Evolutionary conservation across 2,888 invertebrate genomes (phyloP).

Genomic region (Synanthedon myopaeformis): DNA sequence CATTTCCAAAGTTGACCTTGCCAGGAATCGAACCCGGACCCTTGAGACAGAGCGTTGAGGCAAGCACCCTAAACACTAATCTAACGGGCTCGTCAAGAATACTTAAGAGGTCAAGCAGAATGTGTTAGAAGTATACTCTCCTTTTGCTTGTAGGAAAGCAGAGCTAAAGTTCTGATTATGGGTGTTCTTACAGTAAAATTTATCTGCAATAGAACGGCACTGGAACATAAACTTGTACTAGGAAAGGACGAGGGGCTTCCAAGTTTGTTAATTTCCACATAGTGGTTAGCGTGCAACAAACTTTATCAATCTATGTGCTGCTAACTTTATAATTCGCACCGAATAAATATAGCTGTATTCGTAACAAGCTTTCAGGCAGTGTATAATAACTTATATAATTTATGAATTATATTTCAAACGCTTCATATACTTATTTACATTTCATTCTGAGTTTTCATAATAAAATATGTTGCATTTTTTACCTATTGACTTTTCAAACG

Average conservation of each 20-base stretch:
- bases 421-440: neutral
- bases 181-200: constrained; percentile 13
- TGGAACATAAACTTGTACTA: constrained; percentile 25
- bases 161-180: neutral
- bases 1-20: no score
- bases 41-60: no score
- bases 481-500: no score
- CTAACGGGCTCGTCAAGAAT: no score
- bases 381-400: neutral
- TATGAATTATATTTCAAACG: neutral
- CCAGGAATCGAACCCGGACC: no score
- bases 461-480: no score
- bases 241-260: constrained; percentile 31
- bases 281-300: constrained; percentile 44
- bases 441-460: no score
- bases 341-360: neutral
- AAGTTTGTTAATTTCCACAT: constrained; percentile 59
- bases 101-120: no score
- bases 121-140: neutral
- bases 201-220: constrained; percentile 34
- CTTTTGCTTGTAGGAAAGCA: neutral
- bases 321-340: constrained; percentile 29
- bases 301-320: constrained; percentile 49
- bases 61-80: no score
- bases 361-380: neutral